phyloP scores from a whole-genome alignment of 2,888 invertebrate species.

The Atherix ibis region DNA sequence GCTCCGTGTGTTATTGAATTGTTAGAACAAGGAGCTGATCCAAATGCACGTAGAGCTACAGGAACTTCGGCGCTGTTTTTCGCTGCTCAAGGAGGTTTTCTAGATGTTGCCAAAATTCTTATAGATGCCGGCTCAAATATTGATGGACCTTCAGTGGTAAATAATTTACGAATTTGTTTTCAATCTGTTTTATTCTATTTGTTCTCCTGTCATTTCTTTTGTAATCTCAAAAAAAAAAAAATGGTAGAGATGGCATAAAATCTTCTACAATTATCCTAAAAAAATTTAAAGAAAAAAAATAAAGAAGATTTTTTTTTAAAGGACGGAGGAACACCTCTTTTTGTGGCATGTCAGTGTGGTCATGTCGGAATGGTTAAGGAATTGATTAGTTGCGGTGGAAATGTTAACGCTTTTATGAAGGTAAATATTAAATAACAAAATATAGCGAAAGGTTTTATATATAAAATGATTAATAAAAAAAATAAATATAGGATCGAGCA shows the following conservation, averaged over 20 bases:
- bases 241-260: no score
- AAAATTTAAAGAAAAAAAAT: background rate
- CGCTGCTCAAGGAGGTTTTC: slow-evolving; percentile 82
- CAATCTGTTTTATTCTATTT: background rate
- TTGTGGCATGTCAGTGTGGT: slow-evolving; percentile 81
- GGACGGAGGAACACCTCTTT: slow-evolving; percentile 92
- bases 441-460: no score
- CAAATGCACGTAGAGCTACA: slow-evolving; percentile 70
- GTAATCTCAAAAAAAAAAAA: no score
- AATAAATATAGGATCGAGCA: slow-evolving; percentile 77
- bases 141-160: slow-evolving; percentile 63
- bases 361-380: slow-evolving; percentile 77
- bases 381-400: slow-evolving; percentile 63
- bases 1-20: slow-evolving; percentile 73
- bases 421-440: slow-evolving; percentile 37
- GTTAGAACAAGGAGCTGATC: slow-evolving; percentile 81
- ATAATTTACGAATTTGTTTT: slow-evolving; percentile 16
- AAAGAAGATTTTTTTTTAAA: slow-evolving; percentile 27
- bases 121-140: slow-evolving; percentile 63
- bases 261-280: slow-evolving; percentile 4
- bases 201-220: background rate
- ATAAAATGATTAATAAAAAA: background rate
- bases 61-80: slow-evolving; percentile 89
- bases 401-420: slow-evolving; percentile 72
- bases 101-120: slow-evolving; percentile 64